These are phyloP conservation scores for Sabellastarte sp. DNA, from an alignment of 2,888 invertebrate genomes.

Conservation along the genomic window DNA sequence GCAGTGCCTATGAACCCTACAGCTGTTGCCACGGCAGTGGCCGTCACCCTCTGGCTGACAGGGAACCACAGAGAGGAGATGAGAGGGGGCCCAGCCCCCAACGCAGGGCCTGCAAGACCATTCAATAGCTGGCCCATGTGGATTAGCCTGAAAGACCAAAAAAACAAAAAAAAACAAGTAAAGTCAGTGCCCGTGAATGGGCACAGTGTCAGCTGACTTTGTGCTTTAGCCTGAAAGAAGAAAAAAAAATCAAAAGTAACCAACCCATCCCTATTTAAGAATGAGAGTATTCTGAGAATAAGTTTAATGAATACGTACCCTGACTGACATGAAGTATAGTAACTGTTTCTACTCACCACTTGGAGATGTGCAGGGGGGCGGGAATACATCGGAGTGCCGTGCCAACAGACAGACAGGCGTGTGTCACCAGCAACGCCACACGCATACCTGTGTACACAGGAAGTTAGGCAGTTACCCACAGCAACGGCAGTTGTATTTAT, in stretches of 20 bases:
- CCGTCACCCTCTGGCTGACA: neutral
- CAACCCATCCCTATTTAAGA: too few relatives aligned
- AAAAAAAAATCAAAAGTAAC: too few relatives aligned
- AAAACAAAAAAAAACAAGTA: too few relatives aligned
- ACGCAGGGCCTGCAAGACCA: neutral
- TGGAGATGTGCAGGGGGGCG: slow-evolving; percentile 31
- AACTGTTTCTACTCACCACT: slow-evolving; percentile 46
- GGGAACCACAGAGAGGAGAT: slow-evolving; percentile 3
- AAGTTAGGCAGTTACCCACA: too few relatives aligned
- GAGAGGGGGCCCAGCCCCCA: neutral
- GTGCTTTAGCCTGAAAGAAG: too few relatives aligned
- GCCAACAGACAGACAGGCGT: slow-evolving; percentile 37
- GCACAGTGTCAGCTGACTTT: too few relatives aligned
- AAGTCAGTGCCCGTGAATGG: too few relatives aligned
- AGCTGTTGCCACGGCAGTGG: neutral
- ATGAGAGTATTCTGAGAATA: too few relatives aligned
- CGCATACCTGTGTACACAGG: slow-evolving; percentile 49
- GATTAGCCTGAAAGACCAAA: neutral
- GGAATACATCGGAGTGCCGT: slow-evolving; percentile 49
- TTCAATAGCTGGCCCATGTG: neutral
- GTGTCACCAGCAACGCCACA: slow-evolving; percentile 39
- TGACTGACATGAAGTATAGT: too few relatives aligned
- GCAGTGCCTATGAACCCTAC: neutral
- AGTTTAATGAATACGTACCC: too few relatives aligned
- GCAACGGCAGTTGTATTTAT: too few relatives aligned